These are phyloP conservation scores for Sinonovacula constricta DNA, from an alignment of 1,140 invertebrate species.

Conservation along the genomic window DNA sequence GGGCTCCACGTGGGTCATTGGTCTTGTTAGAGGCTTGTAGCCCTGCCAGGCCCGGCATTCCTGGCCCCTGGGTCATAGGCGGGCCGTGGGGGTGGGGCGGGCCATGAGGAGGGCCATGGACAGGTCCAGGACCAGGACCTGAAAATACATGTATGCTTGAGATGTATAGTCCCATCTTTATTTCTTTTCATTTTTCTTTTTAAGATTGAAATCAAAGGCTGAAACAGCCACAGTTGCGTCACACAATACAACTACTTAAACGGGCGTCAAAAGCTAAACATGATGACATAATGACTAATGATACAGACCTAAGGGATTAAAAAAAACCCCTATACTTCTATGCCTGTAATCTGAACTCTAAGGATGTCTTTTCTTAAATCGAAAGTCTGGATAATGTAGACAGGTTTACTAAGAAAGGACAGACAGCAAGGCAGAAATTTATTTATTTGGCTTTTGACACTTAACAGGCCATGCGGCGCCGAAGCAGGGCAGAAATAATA, in stretches of 20 bases:
- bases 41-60: conserved; percentile 29
- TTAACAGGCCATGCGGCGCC: no score
- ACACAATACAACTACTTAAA: not conserved
- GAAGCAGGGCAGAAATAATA: no score
- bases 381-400: no score
- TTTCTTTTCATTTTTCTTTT: not conserved
- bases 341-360: no score
- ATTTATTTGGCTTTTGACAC: no score
- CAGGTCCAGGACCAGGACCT: conserved; percentile 16
- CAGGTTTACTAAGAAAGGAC: no score
- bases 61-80: conserved; percentile 5
- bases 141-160: not conserved
- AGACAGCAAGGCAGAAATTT: no score
- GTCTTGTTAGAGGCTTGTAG: conserved; percentile 86
- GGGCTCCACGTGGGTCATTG: conserved; percentile 91
- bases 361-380: no score
- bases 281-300: not conserved
- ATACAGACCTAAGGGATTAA: no score
- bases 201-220: no score
- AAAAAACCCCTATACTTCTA: no score
- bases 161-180: not conserved
- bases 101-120: not conserved
- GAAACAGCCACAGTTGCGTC: no score
- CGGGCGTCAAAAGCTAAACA: not conserved
- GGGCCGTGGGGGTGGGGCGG: conserved; percentile 23